Percentiles rank a stretch among this genome's conserved stretches.
These are phyloP conservation scores for Cheirogaleus major DNA, from an alignment of 2,797 vertebrate species.

Conservation along the genomic window DNA sequence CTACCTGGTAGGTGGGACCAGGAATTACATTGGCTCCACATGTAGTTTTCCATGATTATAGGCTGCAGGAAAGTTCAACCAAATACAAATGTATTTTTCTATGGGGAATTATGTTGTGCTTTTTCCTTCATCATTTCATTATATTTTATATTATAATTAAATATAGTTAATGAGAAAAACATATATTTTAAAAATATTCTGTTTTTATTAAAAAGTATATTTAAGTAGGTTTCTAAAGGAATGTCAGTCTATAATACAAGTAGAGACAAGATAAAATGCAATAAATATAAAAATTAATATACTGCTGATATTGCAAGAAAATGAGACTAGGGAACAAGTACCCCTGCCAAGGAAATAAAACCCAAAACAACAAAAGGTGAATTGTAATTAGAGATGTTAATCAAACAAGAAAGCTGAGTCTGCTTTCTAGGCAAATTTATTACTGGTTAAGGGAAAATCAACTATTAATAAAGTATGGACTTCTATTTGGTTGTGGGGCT, in stretches of 20 bases:
- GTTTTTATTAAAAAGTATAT: neutral
- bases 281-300: neutral
- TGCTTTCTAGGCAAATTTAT: neutral
- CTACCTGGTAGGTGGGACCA: rapidly evolving
- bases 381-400: neutral
- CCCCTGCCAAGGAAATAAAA: neutral
- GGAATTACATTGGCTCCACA: neutral
- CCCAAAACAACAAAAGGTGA: neutral
- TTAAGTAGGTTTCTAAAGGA: neutral
- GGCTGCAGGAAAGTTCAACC: neutral
- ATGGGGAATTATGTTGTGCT: neutral
- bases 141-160: neutral
- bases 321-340: neutral
- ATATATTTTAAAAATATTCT: neutral
- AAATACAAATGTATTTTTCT: neutral
- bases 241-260: neutral
- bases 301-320: neutral
- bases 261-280: neutral
- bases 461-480: neutral
- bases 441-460: neutral
- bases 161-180: neutral
- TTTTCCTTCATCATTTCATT: neutral
- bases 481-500: neutral
- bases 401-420: neutral
- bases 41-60: neutral